Evolutionary conservation across 1,140 invertebrate species (phyloP), one percentile per base, ranked within the genome.

Genomic region (Dysdera silvatica): DNA sequence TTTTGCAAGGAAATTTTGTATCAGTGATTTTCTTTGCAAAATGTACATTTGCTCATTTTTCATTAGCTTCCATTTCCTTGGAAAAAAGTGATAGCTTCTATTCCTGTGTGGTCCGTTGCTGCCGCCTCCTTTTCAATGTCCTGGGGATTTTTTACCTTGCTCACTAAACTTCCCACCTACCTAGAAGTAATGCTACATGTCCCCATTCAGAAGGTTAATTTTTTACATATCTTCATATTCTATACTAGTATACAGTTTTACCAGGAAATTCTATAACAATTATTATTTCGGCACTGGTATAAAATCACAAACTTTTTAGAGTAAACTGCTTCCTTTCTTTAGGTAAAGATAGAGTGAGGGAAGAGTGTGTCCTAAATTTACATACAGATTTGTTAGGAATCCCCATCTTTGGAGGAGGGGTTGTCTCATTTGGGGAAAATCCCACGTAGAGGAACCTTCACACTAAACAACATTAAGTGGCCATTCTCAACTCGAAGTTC

Each of bases 101-200:
- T 80, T 1, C 87, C 91, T 0, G 91, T 97, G 3, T 95, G 91
- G 90, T 89, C 93, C 2, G 91, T 95, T 71, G 82, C 95, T 51
- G 76, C 93, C 26, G 89, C 88, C 0, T 92, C 97, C 73, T 88
- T 85, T 32, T 85, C 87, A 61, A 90, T 88, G 59, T 91, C 95
- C 56, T 97, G 93, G 79, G 90, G 92, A 0, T 95, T 92, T 78
- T 96, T 95, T 77, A 95, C 89, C 5, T 85, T 97, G 48, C 83
- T 96, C 49, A 91, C 93, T 73, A 89, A 95, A 72, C 79, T 98
- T 56, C 95, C 32, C 52, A 74, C 61, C 51, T 76, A 58, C 68
- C 67, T 68, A 20, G 57, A 69, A 53, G 24, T 87, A 70, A 89
- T 96, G 48, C 80, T 96, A 10, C 80, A 87, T 68, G 93, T 64